Conservation (phyloP, 2,888 invertebrate species). For the Desoria tigrina region DNA sequence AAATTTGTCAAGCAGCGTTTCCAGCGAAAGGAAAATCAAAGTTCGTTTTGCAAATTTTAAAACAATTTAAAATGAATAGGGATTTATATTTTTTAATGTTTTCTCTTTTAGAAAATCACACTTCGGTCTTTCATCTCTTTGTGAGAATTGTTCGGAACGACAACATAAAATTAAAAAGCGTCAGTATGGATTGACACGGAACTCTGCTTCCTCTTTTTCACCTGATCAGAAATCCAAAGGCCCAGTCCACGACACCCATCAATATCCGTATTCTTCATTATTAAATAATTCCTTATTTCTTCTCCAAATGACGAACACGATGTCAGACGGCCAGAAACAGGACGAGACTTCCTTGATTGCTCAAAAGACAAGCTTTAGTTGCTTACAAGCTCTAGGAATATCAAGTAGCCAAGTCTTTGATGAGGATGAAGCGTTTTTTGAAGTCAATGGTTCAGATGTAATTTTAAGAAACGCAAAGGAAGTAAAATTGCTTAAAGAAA, state of each 20-base stretch:
- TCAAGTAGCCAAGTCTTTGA: constrained; percentile 44
- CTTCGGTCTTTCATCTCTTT: constrained; percentile 65
- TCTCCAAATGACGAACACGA: constrained; percentile 58
- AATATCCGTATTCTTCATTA: constrained; percentile 70
- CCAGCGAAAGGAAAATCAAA: constrained; percentile 34
- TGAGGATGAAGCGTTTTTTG: constrained; percentile 38
- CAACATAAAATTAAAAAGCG: constrained; percentile 61
- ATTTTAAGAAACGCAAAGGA: constrained; percentile 27
- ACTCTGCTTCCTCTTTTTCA: constrained; percentile 54
- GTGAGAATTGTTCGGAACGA: constrained; percentile 85
- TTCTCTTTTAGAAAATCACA: constrained; percentile 48
- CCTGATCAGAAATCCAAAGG: constrained; percentile 48
- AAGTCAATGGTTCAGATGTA: constrained; percentile 29
- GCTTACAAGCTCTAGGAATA: constrained; percentile 45
- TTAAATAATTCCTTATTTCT: constrained; percentile 93
- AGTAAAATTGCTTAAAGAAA: constrained; percentile 32
- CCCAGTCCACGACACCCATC: constrained; percentile 56
- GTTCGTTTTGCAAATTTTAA: constrained; percentile 9
- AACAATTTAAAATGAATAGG: neutral
- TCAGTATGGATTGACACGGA: constrained; percentile 52
- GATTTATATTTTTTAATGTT: neutral
- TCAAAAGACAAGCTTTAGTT: constrained; percentile 43
- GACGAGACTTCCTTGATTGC: constrained; percentile 29
- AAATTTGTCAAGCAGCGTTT: constrained; percentile 48
- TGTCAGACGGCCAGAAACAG: constrained; percentile 31